These are phyloP conservation scores for Tarsius wallacei DNA, from an alignment of 2,797 vertebrate genomes.

Conservation along the genomic window DNA sequence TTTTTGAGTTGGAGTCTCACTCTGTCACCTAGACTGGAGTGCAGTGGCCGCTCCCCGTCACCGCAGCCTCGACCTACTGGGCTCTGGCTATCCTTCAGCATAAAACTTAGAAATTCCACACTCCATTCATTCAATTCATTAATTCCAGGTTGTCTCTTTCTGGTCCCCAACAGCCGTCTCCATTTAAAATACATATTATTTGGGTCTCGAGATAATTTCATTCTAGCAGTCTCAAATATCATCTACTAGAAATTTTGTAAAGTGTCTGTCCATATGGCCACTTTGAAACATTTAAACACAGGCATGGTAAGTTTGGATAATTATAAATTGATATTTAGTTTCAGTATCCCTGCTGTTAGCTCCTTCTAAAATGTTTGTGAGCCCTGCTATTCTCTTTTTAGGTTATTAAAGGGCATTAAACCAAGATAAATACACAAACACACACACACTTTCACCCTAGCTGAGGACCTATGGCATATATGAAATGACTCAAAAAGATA, in stretches of 20 bases:
- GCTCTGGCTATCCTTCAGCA: not conserved
- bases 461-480: not conserved
- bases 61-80: no score
- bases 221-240: conserved; percentile 19
- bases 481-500: not conserved
- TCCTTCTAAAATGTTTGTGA: conserved; percentile 4
- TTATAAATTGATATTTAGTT: conserved; percentile 42
- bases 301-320: not conserved
- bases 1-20: no score
- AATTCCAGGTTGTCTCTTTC: conserved; percentile 26
- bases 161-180: not conserved
- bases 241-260: conserved; percentile 23
- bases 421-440: not conserved
- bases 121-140: not conserved
- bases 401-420: not conserved
- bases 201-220: conserved; percentile 16
- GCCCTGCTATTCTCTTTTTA: not conserved
- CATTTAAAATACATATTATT: conserved; percentile 44
- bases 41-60: no score
- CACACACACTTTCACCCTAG: not conserved
- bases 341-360: not conserved
- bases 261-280: not conserved
- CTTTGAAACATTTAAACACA: conserved; percentile 62
- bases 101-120: not conserved
- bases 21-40: no score